A percentile compares a stretch with the other conserved stretches of the same genome.
phyloP scores from a whole-genome alignment of 2,888 invertebrate genomes.

The Thereva nobilitata region DNA sequence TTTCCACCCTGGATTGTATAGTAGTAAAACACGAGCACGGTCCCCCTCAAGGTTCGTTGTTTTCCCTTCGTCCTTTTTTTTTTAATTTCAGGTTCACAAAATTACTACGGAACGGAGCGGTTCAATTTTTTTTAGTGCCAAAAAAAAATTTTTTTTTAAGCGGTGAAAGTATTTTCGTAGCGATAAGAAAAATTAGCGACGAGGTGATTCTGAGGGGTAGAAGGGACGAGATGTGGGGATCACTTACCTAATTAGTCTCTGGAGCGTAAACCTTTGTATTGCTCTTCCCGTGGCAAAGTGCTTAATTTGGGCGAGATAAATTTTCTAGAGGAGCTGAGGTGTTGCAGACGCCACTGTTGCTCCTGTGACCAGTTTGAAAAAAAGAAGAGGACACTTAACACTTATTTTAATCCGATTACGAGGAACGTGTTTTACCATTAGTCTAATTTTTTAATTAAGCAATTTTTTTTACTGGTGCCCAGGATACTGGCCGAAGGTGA shows the following conservation, averaged over 20 bases:
- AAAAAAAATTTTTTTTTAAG: slow-evolving; percentile 27
- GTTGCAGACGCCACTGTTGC: slow-evolving; percentile 28
- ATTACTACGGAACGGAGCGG: slow-evolving; percentile 4
- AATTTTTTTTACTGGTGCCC: slow-evolving; percentile 22
- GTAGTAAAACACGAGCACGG: slow-evolving; percentile 21
- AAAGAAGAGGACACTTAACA: slow-evolving; percentile 13
- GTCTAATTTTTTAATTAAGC: slow-evolving; percentile 34
- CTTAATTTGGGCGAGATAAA: slow-evolving; percentile 33
- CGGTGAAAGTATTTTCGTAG: slow-evolving; percentile 11
- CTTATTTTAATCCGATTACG: slow-evolving; percentile 34
- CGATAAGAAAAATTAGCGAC: slow-evolving; percentile 32
- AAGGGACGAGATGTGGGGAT: neutral
- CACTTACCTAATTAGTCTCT: slow-evolving; percentile 35
- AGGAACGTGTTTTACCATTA: slow-evolving; percentile 30
- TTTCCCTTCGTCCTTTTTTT: neutral
- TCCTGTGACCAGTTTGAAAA: slow-evolving; percentile 5
- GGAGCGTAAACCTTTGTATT: slow-evolving; percentile 34
- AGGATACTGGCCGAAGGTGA: slow-evolving; percentile 13
- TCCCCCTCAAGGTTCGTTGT: slow-evolving; percentile 26
- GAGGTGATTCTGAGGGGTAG: slow-evolving; percentile 1
- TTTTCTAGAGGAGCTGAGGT: slow-evolving; percentile 26
- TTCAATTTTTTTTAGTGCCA: slow-evolving; percentile 30
- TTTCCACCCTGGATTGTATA: slow-evolving; percentile 25
- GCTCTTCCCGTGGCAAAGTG: slow-evolving; percentile 18
- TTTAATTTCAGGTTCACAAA: slow-evolving; percentile 1